These are phyloP conservation scores for Stenodema calcarata DNA, from an alignment of 2,888 invertebrate genomes.

Conservation along the genomic window DNA sequence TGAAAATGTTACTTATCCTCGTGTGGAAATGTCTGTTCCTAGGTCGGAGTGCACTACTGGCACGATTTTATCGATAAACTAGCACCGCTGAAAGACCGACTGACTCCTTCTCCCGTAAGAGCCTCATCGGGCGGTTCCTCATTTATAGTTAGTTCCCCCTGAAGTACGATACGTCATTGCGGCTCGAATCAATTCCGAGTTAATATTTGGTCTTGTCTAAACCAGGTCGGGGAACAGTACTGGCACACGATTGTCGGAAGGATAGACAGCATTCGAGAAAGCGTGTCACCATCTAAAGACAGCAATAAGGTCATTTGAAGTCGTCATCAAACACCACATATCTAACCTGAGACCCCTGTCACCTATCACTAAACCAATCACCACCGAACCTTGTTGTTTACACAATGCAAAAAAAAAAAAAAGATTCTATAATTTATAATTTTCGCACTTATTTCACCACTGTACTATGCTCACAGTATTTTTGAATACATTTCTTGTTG, in stretches of 20 bases:
- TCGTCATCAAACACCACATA: neutral
- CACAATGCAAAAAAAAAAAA: too few relatives aligned
- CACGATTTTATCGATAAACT: slow-evolving; percentile 41
- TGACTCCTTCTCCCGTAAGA: slow-evolving; percentile 41
- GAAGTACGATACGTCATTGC: neutral
- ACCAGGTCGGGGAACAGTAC: slow-evolving; percentile 43
- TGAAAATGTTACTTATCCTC: too few relatives aligned
- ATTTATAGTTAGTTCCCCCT: neutral
- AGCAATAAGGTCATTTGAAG: slow-evolving; percentile 30
- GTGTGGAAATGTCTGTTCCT: neutral
- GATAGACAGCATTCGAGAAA: slow-evolving; percentile 43
- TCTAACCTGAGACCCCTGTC: neutral
- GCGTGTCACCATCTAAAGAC: slow-evolving; percentile 37
- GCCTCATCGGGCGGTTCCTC: slow-evolving; percentile 11
- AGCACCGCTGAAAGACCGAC: slow-evolving; percentile 34
- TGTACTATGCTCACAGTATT: too few relatives aligned
- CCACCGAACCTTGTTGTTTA: too few relatives aligned
- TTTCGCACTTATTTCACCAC: too few relatives aligned
- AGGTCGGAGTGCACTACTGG: slow-evolving; percentile 43
- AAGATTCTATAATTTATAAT: too few relatives aligned
- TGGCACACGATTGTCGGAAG: slow-evolving; percentile 40
- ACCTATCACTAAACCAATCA: too few relatives aligned
- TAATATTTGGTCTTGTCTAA: neutral
- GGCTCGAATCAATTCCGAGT: neutral
- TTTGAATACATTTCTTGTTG: too few relatives aligned